Base-by-base conservation (phyloP, 2,113 vertebrate species). In the Vanacampus margaritifer region DNA sequence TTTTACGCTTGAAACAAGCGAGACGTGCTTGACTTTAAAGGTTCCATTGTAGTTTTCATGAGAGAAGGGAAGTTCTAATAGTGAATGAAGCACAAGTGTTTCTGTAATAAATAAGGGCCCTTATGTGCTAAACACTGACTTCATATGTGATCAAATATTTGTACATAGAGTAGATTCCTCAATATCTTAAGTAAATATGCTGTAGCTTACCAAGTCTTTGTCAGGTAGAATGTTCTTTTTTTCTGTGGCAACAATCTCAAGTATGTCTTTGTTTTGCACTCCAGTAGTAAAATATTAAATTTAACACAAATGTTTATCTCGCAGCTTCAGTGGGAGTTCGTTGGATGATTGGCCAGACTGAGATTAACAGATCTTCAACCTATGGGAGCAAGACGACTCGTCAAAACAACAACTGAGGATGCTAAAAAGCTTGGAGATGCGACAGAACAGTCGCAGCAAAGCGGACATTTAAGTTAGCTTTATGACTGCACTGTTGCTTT, bases 261-360 rank as follows among this genome's bases (percentile, higher is more conserved):
- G 51, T 54, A 68, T 71, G 70, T 13, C 13, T 26, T 17, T 26
- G 23, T 43, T 14, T 3, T 39, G 14, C 6, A 41, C 13, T 62
- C 12, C 11, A 6, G 10, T 61, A 6, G n/a, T 39, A 23, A 39
- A 23, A 26, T 1, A 17, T 16, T 39, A 13, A 60, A 60, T 37
- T 3, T 39, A 39, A 3, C 39, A 24, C 36, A 12, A 65, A 37
- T 62, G 12, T 72, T 80, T 79, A 46, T 58, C 78, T 68, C 16
- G 9, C 89, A 98, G 97, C 87, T 54, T 97, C 97, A n/a, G 69
- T 93, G 68, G 95, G 91, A 32, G 91, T 95, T 45, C 94, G 95
- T 84, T 95, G 95, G 94, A 98, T 99, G 96, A 99, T 99, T 2
- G 93, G 93, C 0, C 94, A 97, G 86, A 99, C 97, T 0, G 97